Conservation (phyloP, 1,140 invertebrate genomes). For the Kradibia gibbosae region DNA sequence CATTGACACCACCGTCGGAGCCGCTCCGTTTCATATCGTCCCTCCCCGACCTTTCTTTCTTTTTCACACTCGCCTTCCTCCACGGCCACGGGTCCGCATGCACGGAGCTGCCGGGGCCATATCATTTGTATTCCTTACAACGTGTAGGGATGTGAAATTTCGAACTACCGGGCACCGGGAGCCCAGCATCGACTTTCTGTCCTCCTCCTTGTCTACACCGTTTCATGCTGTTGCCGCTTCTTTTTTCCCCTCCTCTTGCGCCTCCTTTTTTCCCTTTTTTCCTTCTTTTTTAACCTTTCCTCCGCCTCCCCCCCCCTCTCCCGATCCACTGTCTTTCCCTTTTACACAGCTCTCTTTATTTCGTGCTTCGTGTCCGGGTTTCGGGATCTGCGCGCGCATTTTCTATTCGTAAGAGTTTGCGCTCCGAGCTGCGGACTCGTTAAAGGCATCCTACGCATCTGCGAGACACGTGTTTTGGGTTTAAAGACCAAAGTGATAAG, state of each 20-base stretch:
- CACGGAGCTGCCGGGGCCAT: conserved; percentile 5
- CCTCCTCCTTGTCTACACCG: conserved; percentile 11
- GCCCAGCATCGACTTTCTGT: not conserved
- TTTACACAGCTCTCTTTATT: not conserved
- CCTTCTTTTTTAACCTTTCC: not conserved
- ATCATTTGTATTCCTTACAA: conserved; percentile 50
- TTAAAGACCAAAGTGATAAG: conserved; percentile 46
- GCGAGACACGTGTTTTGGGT: conserved; percentile 46
- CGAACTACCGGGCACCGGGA: conserved; percentile 37
- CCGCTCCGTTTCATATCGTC: not conserved
- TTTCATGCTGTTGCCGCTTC: not conserved
- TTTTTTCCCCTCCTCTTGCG: conserved; percentile 25
- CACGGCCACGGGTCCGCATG: not conserved
- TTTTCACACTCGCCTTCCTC: conserved; percentile 17
- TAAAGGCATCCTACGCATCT: conserved; percentile 15
- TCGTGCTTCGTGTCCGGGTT: not conserved
- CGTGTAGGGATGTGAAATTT: conserved; percentile 46
- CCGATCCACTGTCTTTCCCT: not conserved
- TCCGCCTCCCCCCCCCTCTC: not conserved
- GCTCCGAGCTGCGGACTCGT: conserved; percentile 3
- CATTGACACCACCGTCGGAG: too few species aligned
- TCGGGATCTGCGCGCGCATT: not conserved
- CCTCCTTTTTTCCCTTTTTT: conserved; percentile 10
- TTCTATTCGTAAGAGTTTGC: conserved; percentile 28
- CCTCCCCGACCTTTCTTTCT: conserved; percentile 7